Conservation (phyloP, 2,888 invertebrate species). For the Erebia ligea region DNA sequence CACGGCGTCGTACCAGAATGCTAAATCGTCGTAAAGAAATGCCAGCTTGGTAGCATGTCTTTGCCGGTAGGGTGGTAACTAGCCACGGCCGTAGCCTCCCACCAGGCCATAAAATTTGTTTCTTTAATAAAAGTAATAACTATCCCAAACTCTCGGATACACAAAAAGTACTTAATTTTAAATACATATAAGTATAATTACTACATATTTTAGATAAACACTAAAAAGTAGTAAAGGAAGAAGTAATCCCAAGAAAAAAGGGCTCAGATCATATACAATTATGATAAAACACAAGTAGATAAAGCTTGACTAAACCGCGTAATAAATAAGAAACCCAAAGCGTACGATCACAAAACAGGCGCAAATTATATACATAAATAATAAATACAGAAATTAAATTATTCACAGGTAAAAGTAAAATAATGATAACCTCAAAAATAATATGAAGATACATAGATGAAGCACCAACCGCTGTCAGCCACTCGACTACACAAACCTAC, state of each 20-base stretch:
- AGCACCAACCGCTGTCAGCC: conserved; percentile 79
- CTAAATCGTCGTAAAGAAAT: too few relatives aligned
- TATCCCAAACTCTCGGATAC: not conserved
- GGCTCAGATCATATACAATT: not conserved
- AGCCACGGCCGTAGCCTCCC: too few relatives aligned
- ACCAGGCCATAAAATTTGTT: too few relatives aligned
- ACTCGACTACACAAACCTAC: conserved; percentile 65
- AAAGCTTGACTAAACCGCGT: conserved; percentile 14
- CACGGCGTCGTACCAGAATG: too few relatives aligned
- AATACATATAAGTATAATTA: too few relatives aligned
- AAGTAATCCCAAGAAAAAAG: not conserved
- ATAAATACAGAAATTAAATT: conserved; percentile 63
- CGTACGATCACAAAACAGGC: conserved; percentile 75
- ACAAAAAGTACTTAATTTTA: not conserved
- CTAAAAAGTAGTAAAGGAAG: not conserved
- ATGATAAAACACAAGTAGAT: conserved; percentile 6
- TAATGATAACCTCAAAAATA: conserved; percentile 45
- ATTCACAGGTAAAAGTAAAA: conserved; percentile 68
- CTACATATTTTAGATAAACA: not conserved
- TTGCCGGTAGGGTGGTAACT: too few relatives aligned
- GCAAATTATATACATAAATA: conserved; percentile 59
- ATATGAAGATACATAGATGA: conserved; percentile 71
- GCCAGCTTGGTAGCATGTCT: too few relatives aligned
- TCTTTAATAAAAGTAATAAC: not conserved
- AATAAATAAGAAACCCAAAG: conserved; percentile 39